These are phyloP conservation scores for Catocala nupta DNA, from an alignment of 2,888 invertebrate genomes.

Conservation along the genomic window DNA sequence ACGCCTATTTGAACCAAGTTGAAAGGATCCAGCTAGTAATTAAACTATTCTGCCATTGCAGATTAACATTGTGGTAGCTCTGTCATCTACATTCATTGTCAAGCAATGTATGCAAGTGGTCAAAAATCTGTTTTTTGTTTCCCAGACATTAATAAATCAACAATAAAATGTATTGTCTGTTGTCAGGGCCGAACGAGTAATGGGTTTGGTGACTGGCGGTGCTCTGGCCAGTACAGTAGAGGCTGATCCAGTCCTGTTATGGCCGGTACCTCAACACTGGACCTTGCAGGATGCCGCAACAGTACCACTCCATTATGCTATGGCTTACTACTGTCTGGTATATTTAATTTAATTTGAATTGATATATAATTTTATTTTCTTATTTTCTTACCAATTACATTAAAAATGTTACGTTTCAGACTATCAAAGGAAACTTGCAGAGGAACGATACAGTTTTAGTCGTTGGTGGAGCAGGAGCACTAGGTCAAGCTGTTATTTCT, in stretches of 20 bases:
- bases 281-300: slow-evolving; percentile 89
- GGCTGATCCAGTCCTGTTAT: slow-evolving; percentile 80
- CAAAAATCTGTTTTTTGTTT: not conserved
- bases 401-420: not conserved
- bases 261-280: slow-evolving; percentile 89
- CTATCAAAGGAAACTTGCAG: not conserved
- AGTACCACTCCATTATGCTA: slow-evolving; percentile 89
- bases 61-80: no score
- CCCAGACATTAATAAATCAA: no score
- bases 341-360: no score
- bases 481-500: slow-evolving; percentile 19
- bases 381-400: no score
- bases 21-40: no score
- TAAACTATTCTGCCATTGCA: no score
- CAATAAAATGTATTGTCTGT: not conserved
- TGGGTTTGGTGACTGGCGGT: slow-evolving; percentile 87
- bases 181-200: slow-evolving; percentile 82
- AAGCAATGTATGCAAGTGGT: no score
- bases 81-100: no score
- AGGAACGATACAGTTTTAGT: slow-evolving; percentile 72
- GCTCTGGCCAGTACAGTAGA: slow-evolving; percentile 86
- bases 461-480: slow-evolving; percentile 16
- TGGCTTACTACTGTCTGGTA: slow-evolving; percentile 59
- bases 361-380: no score
- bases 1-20: no score